Base-by-base conservation (phyloP, 2,888 invertebrate genomes). In the Drosophila anceps region DNA sequence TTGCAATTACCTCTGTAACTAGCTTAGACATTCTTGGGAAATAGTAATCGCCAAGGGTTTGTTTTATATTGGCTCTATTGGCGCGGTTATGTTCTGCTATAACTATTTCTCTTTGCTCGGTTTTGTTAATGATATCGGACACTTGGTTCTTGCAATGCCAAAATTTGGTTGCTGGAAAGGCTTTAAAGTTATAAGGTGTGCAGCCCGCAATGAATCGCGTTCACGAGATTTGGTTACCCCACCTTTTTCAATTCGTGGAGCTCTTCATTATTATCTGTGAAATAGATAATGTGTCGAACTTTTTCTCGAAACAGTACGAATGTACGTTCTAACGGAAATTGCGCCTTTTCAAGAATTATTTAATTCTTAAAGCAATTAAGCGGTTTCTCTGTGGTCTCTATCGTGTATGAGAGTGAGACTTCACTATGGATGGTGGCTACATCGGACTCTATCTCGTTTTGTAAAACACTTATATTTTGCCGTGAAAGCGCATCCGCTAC, bases 51-150 rank as follows among this genome's bases (percentile, higher is more conserved):
- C 7, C 7, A 7, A 7, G 8, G 29, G 7, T 31, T 31, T 10
- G 24, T 8, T 31, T n/a, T 1, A n/a, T n/a, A n/a, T 29, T 18
- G 18, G n/a, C 39, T n/a, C 39, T 39, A 39, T 43, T 4, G 12
- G 20, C 18, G 20, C 20, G 18, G 18, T 43, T 43, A 5, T 43
- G 18, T 43, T 43, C 20, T 4, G 10, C 20, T 20, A 4, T 51
- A 9, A 33, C 50, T 51, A 51, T 33, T 51, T 51, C 33, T 4
- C 50, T 33, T 48, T 48, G 48, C n/a, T 37, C 37, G 37, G 37
- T 41, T 41, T 18, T 41, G 18, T 41, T 4, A 41, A 18, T 18
- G 35, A 13, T 13, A 13, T 35, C 35, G 35, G 35, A 35, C 9
- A 18, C 41, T 41, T 18, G 9, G 18, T 18, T 41, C 9, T 41